phyloP scores from a whole-genome alignment of 2,113 vertebrate genomes.

The Pandion haliaetus region DNA sequence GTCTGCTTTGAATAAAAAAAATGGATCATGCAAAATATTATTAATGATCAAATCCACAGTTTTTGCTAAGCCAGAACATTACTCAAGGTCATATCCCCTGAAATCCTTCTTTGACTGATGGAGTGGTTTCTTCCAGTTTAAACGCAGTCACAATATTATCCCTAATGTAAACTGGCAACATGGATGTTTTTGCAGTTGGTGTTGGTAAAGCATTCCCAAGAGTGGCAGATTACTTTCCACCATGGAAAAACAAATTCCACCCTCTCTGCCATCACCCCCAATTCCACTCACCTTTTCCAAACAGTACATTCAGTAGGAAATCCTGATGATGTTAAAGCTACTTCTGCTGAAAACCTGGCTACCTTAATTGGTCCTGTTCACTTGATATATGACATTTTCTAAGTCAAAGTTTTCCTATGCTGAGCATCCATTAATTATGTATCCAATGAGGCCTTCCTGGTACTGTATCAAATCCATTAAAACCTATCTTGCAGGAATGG shows the following conservation, averaged over 20 bases:
- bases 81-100: conserved; percentile 47
- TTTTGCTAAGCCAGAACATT: conserved; percentile 53
- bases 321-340: conserved; percentile 63
- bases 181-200: conserved; percentile 67
- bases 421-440: background rate
- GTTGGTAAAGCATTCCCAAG: conserved; percentile 61
- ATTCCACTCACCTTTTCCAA: conserved; percentile 61
- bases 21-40: conserved; percentile 52
- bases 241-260: conserved; percentile 63
- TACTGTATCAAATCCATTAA: background rate
- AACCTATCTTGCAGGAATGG: background rate
- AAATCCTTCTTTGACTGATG: conserved; percentile 61
- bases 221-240: conserved; percentile 47
- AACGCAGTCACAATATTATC: conserved; percentile 63
- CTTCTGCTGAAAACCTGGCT: conserved; percentile 50
- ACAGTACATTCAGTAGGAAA: conserved; percentile 50
- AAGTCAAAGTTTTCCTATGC: conserved; percentile 31
- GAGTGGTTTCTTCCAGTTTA: conserved; percentile 53
- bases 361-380: conserved; percentile 8
- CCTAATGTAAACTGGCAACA: conserved; percentile 59
- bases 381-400: conserved; percentile 31
- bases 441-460: conserved; percentile 17
- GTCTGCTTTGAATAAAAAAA: conserved; percentile 8
- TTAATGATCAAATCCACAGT: conserved; percentile 55
- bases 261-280: conserved; percentile 1